A percentile compares a stretch with the other conserved stretches of the same genome.
These are phyloP conservation scores for Carassius carassius DNA, from an alignment of 2,113 vertebrate genomes.

Conservation along the genomic window DNA sequence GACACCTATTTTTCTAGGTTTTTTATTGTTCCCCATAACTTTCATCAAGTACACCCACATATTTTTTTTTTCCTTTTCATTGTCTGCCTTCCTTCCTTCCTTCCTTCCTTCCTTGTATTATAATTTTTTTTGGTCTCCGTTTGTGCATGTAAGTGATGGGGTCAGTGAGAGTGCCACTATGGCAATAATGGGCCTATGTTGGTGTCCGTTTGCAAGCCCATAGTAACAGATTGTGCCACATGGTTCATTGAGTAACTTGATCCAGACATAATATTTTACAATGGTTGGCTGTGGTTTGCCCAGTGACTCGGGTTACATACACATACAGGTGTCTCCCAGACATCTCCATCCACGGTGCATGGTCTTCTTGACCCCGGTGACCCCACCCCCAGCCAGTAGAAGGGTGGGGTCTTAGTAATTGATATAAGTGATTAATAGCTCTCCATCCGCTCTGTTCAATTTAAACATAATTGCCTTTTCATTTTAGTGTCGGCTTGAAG, in stretches of 20 bases:
- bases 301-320: conserved; percentile 47
- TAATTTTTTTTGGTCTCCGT: background rate
- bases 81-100: conserved; percentile 45
- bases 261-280: conserved; percentile 49
- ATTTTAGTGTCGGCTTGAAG: conserved; percentile 47
- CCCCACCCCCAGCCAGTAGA: conserved; percentile 44
- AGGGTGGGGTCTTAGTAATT: conserved; percentile 51
- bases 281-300: conserved; percentile 37
- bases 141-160: conserved; percentile 18
- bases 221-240: conserved; percentile 56
- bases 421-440: conserved; percentile 57
- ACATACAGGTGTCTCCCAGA: conserved; percentile 33
- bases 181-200: conserved; percentile 42
- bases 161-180: conserved; percentile 51
- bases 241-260: conserved; percentile 53
- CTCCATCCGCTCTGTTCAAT: conserved; percentile 25
- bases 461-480: conserved; percentile 50
- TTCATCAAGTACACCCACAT: conserved; percentile 39
- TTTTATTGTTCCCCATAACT: conserved; percentile 51
- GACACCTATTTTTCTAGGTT: conserved; percentile 34
- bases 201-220: conserved; percentile 55
- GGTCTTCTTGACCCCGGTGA: conserved; percentile 46
- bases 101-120: background rate
- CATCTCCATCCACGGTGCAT: conserved; percentile 30
- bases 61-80: conserved; percentile 37